phyloP scores from a whole-genome alignment of 2,888 invertebrate species.

The Byasa hedistus region DNA sequence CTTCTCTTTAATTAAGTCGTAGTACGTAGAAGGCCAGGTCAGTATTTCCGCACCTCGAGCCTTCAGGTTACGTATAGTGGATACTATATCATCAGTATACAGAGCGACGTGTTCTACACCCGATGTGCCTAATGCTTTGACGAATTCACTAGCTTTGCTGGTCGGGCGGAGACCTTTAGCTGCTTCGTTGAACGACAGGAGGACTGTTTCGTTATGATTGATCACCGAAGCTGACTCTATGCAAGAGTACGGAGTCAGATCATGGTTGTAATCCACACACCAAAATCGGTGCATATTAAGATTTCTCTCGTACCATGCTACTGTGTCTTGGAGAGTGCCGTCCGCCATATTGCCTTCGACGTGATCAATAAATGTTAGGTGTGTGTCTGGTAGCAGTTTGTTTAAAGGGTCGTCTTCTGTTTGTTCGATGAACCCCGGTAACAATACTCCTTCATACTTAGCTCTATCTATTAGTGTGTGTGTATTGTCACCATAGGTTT shows the following conservation, averaged over 20 bases:
- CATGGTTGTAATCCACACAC: constrained; percentile 97
- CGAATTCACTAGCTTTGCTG: constrained; percentile 67
- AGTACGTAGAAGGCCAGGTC: constrained; percentile 93
- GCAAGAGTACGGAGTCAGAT: constrained; percentile 96
- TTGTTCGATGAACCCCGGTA: constrained; percentile 88
- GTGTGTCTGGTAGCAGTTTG: constrained; percentile 81
- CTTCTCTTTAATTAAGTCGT: constrained; percentile 88
- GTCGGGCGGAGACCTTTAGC: constrained; percentile 61
- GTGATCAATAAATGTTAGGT: constrained; percentile 94
- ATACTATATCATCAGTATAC: constrained; percentile 68
- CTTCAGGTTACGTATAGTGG: constrained; percentile 82
- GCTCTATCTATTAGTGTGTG: constrained; percentile 96
- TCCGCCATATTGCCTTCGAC: constrained; percentile 98
- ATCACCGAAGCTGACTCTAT: constrained; percentile 97
- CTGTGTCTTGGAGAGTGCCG: constrained; percentile 90
- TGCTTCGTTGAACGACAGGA: constrained; percentile 79
- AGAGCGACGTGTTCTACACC: constrained; percentile 71
- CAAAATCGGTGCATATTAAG: constrained; percentile 90
- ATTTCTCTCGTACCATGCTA: constrained; percentile 88
- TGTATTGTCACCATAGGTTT: constrained; percentile 97
- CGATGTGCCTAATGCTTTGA: constrained; percentile 60
- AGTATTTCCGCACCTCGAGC: constrained; percentile 93
- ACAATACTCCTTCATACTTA: constrained; percentile 89
- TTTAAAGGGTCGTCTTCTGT: constrained; percentile 79
- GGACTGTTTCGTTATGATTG: constrained; percentile 96